Percentiles rank a stretch among this genome's conserved stretches.
Conservation (phyloP, 2,113 vertebrate species). For the Raphicerus campestris region DNA sequence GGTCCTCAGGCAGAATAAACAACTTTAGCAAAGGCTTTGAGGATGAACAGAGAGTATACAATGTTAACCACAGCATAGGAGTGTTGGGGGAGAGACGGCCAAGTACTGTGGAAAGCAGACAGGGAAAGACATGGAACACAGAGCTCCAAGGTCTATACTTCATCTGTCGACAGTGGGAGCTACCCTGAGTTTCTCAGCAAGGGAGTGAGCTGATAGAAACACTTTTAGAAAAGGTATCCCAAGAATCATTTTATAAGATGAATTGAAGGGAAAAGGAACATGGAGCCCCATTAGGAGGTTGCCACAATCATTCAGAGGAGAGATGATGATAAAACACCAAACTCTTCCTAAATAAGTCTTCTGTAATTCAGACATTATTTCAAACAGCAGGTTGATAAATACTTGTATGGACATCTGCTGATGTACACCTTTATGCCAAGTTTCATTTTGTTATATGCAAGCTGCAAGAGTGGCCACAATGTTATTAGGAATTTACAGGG, state of each 20-base stretch:
- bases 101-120: not conserved
- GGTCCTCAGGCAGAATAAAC: not conserved
- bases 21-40: not conserved
- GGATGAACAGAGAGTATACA: not conserved
- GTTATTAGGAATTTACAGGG: conserved; percentile 66
- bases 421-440: not conserved
- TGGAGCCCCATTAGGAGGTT: not conserved
- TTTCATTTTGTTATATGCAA: conserved; percentile 69
- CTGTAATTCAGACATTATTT: conserved; percentile 61
- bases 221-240: not conserved
- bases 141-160: not conserved
- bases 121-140: not conserved
- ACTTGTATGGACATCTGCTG: conserved; percentile 66
- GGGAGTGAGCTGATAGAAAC: not conserved
- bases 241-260: not conserved
- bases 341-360: conserved; percentile 66
- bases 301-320: not conserved
- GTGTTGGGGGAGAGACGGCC: fast-evolving
- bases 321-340: conserved; percentile 44
- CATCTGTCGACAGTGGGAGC: not conserved
- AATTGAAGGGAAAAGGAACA: not conserved
- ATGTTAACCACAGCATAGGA: not conserved
- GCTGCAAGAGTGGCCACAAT: not conserved
- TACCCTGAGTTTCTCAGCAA: not conserved
- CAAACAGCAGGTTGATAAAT: conserved; percentile 62